Conservation (phyloP, 2,888 invertebrate species). For the Linyphia triangularis region DNA sequence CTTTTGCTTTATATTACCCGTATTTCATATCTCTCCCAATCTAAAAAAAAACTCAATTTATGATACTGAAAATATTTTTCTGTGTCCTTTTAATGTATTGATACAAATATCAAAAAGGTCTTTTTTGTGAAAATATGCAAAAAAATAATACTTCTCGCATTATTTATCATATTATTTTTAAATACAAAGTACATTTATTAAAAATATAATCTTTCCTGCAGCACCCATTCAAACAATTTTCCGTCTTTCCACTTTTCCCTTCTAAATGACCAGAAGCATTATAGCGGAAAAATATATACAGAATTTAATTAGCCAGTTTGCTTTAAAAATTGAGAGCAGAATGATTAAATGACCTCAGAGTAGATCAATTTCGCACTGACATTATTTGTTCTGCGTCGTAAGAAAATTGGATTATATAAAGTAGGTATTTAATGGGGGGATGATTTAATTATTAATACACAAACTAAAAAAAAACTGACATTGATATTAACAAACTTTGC, state of each 20-base stretch:
- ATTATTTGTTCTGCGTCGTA: not conserved
- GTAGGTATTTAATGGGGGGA: not conserved
- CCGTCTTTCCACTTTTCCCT: not conserved
- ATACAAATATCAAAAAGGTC: too few species aligned
- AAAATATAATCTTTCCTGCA: too few species aligned
- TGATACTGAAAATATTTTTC: too few species aligned
- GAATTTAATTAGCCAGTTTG: not conserved
- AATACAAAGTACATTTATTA: too few species aligned
- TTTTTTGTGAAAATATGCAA: too few species aligned
- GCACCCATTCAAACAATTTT: not conserved
- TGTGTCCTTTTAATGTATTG: too few species aligned
- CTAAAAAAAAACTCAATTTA: too few species aligned
- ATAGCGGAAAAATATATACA: not conserved
- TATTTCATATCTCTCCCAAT: too few species aligned
- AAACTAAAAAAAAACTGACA: not conserved
- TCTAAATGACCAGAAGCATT: not conserved
- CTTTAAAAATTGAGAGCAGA: not conserved
- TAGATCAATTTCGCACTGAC: not conserved
- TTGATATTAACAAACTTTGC: not conserved
- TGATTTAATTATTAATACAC: not conserved
- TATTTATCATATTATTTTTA: too few species aligned
- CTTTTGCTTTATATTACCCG: too few species aligned
- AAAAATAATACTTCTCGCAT: too few species aligned
- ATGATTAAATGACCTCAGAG: not conserved
- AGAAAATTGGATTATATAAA: not conserved